A percentile compares a stretch with the other conserved stretches of the same genome.
phyloP scores from a whole-genome alignment of 2,888 invertebrate genomes.

The Stenurella melanura region DNA sequence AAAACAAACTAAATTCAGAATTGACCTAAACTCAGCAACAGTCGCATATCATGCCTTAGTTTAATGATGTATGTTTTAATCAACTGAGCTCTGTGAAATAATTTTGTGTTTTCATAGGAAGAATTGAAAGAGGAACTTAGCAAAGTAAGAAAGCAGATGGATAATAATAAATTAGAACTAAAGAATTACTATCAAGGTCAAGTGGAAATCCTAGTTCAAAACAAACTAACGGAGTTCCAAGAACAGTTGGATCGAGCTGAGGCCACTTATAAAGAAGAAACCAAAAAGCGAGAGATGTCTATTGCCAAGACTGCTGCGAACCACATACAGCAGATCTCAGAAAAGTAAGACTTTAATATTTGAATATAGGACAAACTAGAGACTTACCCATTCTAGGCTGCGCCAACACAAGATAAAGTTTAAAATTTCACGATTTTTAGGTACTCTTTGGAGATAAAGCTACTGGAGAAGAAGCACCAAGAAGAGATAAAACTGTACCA shows the following conservation, averaged over 20 bases:
- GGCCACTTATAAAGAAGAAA: conserved; percentile 78
- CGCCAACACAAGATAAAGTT: neutral
- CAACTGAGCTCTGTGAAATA: neutral
- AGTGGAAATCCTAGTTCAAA: conserved; percentile 84
- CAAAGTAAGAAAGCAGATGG: conserved; percentile 75
- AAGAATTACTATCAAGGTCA: conserved; percentile 87
- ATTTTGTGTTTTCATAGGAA: conserved; percentile 68
- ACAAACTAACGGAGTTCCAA: conserved; percentile 86
- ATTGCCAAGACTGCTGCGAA: conserved; percentile 83
- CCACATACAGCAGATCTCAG: conserved; percentile 83
- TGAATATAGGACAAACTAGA: too few relatives aligned
- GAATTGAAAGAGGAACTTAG: conserved; percentile 70
- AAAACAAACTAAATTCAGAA: too few relatives aligned
- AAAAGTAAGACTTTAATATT: too few relatives aligned
- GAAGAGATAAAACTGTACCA: conserved; percentile 86
- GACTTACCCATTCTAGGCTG: neutral
- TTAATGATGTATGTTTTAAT: too few relatives aligned
- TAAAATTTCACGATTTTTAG: conserved; percentile 69
- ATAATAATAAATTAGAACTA: conserved; percentile 80
- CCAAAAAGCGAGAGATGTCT: conserved; percentile 79
- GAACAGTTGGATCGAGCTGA: conserved; percentile 83
- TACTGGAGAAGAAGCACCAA: conserved; percentile 85
- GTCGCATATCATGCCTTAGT: too few relatives aligned
- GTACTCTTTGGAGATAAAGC: conserved; percentile 83
- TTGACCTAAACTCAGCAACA: too few relatives aligned